Base-by-base conservation (phyloP, 2,113 vertebrate genomes). In the Struthidea cinerea region DNA sequence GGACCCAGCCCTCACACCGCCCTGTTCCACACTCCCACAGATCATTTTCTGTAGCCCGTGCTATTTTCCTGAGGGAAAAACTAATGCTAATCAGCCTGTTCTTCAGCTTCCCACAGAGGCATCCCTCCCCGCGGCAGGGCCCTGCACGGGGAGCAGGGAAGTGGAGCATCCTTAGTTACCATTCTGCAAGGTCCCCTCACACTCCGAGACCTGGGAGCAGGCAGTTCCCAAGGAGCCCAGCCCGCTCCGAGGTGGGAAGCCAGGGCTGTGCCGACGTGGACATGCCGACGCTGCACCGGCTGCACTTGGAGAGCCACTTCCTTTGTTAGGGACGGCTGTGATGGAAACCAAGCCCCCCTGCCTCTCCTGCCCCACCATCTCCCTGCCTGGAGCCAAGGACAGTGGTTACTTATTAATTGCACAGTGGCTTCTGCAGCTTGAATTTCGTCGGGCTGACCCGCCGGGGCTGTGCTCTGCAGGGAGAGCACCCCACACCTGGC, bases 361-460 rank as follows among this genome's bases (percentile, higher is more conserved):
- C 67, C 41, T 33, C 55, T 52, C 55, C 53, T 35, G 85, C 56
- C 70, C 5, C 85, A 61, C 55, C 1, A 0, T 39, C n/a, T 81
- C 64, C 50, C 60, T 14, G 74, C 70, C 53, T 4, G 0, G 10
- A 60, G 78, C 80, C 49, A 53, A 93, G 84, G 59, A 30, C 84
- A 80, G 70, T 5, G 3, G 84, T 95, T 95, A 89, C 79, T 94
- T 50, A 93, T 94, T 96, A 93, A 95, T 85, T 70, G 74, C 68
- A 68, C n/a, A 19, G 89, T 1, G 3, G 81, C 55, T 89, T 92
- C 84, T 79, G 89, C 74, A 86, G 89, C 75, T 89, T 86, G 87
- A 57, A 64, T 95, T 91, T 77, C 71, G 8, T 56, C 3, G 11
- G 46, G 79, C 68, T 50, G 78, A 28, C 21, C 56, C 1, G 3